A percentile compares a stretch with the other conserved stretches of the same genome.
Evolutionary conservation across 2,113 vertebrate species (phyloP).

Genomic region (Lophotis ruficrista): DNA sequence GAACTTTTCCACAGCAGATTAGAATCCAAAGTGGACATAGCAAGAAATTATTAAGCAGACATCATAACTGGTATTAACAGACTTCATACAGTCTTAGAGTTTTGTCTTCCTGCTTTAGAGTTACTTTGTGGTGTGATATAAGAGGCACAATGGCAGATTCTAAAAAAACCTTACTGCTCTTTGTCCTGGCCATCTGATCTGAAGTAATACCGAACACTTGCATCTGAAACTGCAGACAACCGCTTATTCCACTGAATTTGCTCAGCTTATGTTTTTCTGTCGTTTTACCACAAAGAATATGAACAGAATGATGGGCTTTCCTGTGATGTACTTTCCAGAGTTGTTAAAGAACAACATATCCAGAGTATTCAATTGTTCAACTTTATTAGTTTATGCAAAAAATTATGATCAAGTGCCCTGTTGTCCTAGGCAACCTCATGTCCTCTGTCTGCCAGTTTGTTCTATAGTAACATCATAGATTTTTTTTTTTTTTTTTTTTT

Average conservation of each 20-base stretch:
- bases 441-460: neutral
- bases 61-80: neutral
- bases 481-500: no score
- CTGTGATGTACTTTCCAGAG: neutral
- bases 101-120: neutral
- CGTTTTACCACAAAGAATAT: neutral
- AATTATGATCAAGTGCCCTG: neutral
- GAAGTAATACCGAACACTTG: neutral
- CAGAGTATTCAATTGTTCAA: neutral
- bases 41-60: neutral
- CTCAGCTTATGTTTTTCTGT: neutral
- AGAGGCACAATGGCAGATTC: neutral
- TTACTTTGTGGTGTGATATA: neutral
- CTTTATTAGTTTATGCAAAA: neutral
- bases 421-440: neutral
- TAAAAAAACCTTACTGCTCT: neutral
- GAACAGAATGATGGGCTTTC: neutral
- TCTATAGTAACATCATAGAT: fast-evolving
- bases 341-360: neutral
- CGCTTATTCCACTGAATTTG: neutral
- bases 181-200: neutral
- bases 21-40: neutral
- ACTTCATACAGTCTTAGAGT: neutral
- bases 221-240: neutral
- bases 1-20: neutral